phyloP scores from a whole-genome alignment of 2,113 vertebrate species.

The Syrrhaptes paradoxus region DNA sequence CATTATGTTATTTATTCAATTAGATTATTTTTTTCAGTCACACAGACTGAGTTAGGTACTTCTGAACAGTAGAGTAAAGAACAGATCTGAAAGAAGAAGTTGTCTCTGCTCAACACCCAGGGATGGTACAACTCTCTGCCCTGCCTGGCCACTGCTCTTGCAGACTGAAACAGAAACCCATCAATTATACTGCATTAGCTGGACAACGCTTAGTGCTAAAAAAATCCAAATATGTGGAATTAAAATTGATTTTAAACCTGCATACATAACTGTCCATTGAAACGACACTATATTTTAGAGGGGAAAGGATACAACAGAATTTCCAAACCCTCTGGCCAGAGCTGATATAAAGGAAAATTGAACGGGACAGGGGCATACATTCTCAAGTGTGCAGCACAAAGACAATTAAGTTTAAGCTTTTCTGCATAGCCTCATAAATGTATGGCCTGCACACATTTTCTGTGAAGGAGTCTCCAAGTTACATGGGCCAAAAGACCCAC shows the following conservation, averaged over 20 bases:
- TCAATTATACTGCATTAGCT: neutral
- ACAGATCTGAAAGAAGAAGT: neutral
- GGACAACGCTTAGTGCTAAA: neutral
- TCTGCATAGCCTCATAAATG: accelerated
- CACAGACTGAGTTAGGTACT: neutral
- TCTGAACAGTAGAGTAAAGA: neutral
- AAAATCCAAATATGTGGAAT: neutral
- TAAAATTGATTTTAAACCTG: neutral
- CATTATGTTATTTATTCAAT: neutral
- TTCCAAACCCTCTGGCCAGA: neutral
- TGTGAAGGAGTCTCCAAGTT: neutral
- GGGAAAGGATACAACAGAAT: neutral
- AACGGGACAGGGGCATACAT: accelerated
- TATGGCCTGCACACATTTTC: neutral
- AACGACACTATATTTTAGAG: neutral
- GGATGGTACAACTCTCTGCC: no score
- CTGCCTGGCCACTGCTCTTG: neutral
- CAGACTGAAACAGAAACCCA: neutral
- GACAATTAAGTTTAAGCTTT: neutral
- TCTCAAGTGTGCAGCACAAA: neutral
- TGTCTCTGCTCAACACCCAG: neutral
- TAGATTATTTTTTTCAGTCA: neutral
- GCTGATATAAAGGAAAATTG: neutral
- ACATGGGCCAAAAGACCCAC: neutral
- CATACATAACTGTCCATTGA: neutral